Percentiles rank a stretch among this genome's conserved stretches.
Conservation (phyloP, 2,113 vertebrate species). For the Amazona guildingii region DNA sequence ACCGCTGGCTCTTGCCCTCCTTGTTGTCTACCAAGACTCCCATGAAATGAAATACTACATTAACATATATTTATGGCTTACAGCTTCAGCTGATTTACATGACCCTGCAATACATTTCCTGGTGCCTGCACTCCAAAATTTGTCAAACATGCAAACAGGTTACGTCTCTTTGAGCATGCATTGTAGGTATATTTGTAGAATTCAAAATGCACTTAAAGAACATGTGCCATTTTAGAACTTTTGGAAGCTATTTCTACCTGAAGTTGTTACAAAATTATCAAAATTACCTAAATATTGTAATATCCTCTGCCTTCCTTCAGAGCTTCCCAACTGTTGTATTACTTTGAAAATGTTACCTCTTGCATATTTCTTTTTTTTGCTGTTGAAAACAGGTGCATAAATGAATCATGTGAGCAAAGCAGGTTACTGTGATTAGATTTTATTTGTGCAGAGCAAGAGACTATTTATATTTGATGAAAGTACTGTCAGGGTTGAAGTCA, state of each 20-base stretch:
- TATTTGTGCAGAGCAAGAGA: background rate
- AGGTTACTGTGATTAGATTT: background rate
- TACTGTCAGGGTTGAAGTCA: constrained; percentile 18
- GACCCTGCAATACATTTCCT: background rate
- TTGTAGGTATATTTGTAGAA: background rate
- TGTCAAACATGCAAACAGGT: background rate
- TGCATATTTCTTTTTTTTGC: background rate
- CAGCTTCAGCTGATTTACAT: background rate
- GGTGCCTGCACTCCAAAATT: background rate
- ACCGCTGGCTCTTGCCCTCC: background rate
- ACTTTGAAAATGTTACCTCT: background rate
- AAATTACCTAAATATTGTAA: background rate
- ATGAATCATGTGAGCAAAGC: background rate
- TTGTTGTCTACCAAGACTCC: background rate
- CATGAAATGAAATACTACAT: background rate
- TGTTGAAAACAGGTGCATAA: constrained; percentile 9
- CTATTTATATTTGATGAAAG: constrained; percentile 48
- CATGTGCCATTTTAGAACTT: background rate
- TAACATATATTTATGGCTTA: background rate
- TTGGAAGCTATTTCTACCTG: background rate
- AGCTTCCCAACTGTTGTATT: background rate
- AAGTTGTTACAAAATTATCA: background rate
- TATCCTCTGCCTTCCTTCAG: background rate
- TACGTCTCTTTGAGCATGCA: background rate
- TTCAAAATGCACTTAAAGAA: background rate